Conservation (phyloP, 2,888 invertebrate species). For the Chrysotoxum bicinctum region DNA sequence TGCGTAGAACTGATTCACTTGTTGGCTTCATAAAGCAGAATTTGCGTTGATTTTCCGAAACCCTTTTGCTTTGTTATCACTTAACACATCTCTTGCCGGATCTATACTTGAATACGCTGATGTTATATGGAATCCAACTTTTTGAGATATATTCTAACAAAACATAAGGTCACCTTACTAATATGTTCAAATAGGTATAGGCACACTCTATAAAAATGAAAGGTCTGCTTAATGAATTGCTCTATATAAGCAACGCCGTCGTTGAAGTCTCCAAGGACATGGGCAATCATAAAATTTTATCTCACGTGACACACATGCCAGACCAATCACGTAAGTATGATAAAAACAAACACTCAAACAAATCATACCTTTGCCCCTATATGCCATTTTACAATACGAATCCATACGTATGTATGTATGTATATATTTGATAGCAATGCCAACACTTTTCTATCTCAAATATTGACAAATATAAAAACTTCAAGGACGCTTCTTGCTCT, state of each 20-base stretch:
- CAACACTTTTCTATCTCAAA: constrained; percentile 35
- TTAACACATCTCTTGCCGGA: no score
- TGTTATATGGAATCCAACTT: no score
- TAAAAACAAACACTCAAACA: constrained; percentile 35
- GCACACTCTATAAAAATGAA: constrained; percentile 20
- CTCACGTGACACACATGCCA: constrained; percentile 49
- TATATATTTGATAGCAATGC: constrained; percentile 34
- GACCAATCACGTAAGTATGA: constrained; percentile 36
- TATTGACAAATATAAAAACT: constrained; percentile 53
- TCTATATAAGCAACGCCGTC: neutral
- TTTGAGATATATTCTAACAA: no score
- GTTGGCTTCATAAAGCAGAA: no score
- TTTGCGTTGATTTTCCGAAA: no score
- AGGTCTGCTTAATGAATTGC: constrained; percentile 56
- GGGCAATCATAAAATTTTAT: constrained; percentile 49
- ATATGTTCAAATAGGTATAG: neutral
- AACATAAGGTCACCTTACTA: neutral
- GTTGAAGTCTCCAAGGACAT: constrained; percentile 29
- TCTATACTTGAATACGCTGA: no score
- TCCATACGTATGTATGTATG: neutral
- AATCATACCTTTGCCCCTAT: constrained; percentile 31
- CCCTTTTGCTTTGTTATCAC: no score
- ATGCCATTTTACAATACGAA: constrained; percentile 48
- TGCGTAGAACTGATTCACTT: no score
- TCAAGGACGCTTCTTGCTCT: constrained; percentile 14